Evolutionary conservation across 2,888 invertebrate genomes (phyloP).

Genomic region (Herminia tarsipennalis): DNA sequence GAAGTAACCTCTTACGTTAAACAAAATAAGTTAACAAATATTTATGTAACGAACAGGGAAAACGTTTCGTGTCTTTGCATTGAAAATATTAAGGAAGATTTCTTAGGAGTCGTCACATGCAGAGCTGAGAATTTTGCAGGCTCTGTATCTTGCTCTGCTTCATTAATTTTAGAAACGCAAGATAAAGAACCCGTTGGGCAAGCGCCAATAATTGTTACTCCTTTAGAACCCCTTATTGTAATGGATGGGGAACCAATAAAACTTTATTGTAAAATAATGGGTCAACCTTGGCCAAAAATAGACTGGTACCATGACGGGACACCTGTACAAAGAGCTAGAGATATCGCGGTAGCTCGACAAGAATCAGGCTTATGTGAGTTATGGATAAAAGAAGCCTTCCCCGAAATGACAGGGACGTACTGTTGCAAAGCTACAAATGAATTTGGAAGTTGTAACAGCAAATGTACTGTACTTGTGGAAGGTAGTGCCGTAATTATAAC

Average conservation of each 20-base stretch:
- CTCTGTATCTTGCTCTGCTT: constrained; percentile 94
- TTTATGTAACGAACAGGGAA: constrained; percentile 89
- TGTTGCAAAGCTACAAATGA: constrained; percentile 93
- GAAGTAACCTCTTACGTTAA: constrained; percentile 86
- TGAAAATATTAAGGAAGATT: constrained; percentile 89
- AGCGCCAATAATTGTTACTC: constrained; percentile 91
- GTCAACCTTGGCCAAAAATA: constrained; percentile 92
- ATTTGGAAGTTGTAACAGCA: constrained; percentile 92
- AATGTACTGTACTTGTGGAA: constrained; percentile 92
- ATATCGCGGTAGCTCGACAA: constrained; percentile 90
- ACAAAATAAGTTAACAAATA: constrained; percentile 88
- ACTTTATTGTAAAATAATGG: constrained; percentile 90
- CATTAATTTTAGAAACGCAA: constrained; percentile 86
- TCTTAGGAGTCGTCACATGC: constrained; percentile 92
- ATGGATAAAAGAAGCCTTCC: constrained; percentile 94
- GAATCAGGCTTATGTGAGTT: constrained; percentile 92
- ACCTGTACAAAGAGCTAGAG: constrained; percentile 91
- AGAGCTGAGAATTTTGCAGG: constrained; percentile 96
- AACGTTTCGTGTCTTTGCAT: constrained; percentile 93
- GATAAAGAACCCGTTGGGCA: constrained; percentile 67
- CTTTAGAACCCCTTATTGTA: constrained; percentile 90
- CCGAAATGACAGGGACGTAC: constrained; percentile 96
- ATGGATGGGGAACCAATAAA: constrained; percentile 96
- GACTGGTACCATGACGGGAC: constrained; percentile 92
- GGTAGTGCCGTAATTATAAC: constrained; percentile 83